These are phyloP conservation scores for Brenthis hecate DNA, from an alignment of 2,888 invertebrate genomes.

Conservation along the genomic window DNA sequence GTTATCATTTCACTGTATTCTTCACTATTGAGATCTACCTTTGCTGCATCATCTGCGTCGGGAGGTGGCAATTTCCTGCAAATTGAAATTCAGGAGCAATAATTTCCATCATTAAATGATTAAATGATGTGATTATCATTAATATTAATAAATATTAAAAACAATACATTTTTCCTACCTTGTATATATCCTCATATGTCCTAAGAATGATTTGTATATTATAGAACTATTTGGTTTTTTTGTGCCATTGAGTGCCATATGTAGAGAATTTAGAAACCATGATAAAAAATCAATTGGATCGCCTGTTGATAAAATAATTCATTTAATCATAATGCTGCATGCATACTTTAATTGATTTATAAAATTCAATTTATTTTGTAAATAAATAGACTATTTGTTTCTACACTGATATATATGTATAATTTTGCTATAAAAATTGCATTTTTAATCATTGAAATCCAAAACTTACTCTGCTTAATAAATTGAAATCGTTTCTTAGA, in stretches of 20 bases:
- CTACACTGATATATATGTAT: background rate
- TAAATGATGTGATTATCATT: too few species aligned
- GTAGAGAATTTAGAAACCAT: conserved; percentile 98
- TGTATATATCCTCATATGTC: conserved; percentile 94
- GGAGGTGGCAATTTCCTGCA: conserved; percentile 94
- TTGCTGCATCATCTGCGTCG: conserved; percentile 94
- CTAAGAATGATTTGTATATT: conserved; percentile 96
- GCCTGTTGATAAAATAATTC: conserved; percentile 75
- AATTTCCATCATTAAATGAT: too few species aligned
- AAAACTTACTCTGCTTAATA: conserved; percentile 93
- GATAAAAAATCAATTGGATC: conserved; percentile 99
- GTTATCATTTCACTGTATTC: conserved; percentile 94
- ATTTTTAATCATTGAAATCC: background rate
- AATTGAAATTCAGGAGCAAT: conserved; percentile 17
- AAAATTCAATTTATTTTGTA: too few species aligned
- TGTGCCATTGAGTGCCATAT: conserved; percentile 95
- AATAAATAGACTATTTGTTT: too few species aligned
- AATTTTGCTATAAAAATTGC: background rate
- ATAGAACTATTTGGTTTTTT: conserved; percentile 94
- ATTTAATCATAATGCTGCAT: too few species aligned
- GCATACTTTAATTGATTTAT: too few species aligned
- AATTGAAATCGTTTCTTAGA: conserved; percentile 98
- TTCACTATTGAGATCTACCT: conserved; percentile 89
- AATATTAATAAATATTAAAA: background rate
- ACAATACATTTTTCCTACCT: conserved; percentile 52